Evolutionary conservation across 2,113 vertebrate genomes (phyloP).

Genomic region (human): GRCh38 chr5:142482501-142483000

Average conservation of each 20-base stretch:
- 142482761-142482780: not conserved
- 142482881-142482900: too few species aligned
- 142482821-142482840: not conserved
- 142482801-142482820: not conserved
- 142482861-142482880: too few species aligned
- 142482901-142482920: too few species aligned
- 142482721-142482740: not conserved
- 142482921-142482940: too few species aligned
- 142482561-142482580: not conserved
- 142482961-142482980: too few species aligned
- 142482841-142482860: too few species aligned
- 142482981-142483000: too few species aligned
- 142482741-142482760: not conserved
- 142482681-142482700: not conserved
- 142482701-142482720: not conserved
- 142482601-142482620: not conserved
- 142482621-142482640: not conserved
- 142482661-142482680: not conserved
- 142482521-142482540: not conserved
- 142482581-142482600: not conserved
- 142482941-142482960: too few species aligned
- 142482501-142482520: not conserved
- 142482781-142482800: not conserved
- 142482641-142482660: accelerated
- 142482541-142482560: too few species aligned